phyloP scores from a whole-genome alignment of 2,888 invertebrate genomes.

The Coremacera marginata region DNA sequence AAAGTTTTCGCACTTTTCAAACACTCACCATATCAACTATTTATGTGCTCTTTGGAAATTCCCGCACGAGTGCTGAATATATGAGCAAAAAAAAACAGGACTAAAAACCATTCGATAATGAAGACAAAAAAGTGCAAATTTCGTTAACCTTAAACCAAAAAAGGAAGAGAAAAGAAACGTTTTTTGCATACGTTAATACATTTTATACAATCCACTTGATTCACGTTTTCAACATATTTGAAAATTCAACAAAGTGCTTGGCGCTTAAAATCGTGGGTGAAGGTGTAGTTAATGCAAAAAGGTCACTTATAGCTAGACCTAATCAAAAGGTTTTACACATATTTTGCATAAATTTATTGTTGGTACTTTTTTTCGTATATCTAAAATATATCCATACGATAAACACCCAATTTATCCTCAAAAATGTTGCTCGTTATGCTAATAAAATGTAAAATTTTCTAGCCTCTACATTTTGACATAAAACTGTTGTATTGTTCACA shows the following conservation, averaged over 20 bases:
- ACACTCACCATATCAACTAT: neutral
- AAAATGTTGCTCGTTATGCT: slow-evolving; percentile 62
- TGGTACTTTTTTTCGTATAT: too few species aligned
- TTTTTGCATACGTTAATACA: slow-evolving; percentile 27
- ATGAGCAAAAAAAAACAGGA: neutral
- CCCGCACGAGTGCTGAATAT: neutral
- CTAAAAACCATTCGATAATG: slow-evolving; percentile 18
- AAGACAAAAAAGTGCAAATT: slow-evolving; percentile 31
- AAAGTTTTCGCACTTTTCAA: slow-evolving; percentile 31
- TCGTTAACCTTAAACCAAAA: slow-evolving; percentile 16
- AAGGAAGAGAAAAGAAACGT: neutral
- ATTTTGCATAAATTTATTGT: neutral
- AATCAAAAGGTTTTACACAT: slow-evolving; percentile 9
- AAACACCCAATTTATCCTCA: slow-evolving; percentile 67
- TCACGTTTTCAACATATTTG: neutral
- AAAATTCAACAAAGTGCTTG: neutral
- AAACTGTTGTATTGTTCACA: slow-evolving; percentile 36
- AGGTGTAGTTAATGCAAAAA: neutral
- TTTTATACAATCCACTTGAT: neutral
- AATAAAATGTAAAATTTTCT: slow-evolving; percentile 54
- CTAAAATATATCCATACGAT: slow-evolving; percentile 47
- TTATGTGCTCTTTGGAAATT: neutral
- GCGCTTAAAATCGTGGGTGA: neutral
- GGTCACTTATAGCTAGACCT: neutral
- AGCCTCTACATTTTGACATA: neutral